Evolutionary conservation across 1,140 invertebrate genomes (phyloP), one percentile per base, ranked within the genome.

Genomic region (Bombus superbus): DNA sequence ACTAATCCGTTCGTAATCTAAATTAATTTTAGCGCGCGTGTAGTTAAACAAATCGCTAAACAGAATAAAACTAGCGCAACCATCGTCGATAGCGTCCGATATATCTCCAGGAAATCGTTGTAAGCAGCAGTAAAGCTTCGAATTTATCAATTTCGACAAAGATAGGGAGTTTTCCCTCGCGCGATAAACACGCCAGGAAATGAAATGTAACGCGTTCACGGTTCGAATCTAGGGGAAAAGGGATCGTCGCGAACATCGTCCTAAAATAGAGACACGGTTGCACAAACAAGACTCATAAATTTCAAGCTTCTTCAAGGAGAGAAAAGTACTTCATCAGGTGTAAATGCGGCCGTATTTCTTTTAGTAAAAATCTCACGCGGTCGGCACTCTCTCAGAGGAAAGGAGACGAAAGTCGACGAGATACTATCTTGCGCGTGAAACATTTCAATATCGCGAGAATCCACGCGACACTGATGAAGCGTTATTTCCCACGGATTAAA

Each of bases 281-380:
- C 69, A 87, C 81, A 92, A 93, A 92, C 90, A 93, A 92, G 89
- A 79, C 87, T 91, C 91, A 86, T 92, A 93, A 92, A 93, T 93
- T 91, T 87, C 59, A 64, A 32, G 47, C 68, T 77, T 25, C 64
- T 83, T 44, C 76, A 66, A 57, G 72, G 57, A 77, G 81, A 74
- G 84, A 74, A 72, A 59, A 78, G 86, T 90, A 83, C 85, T 91
- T 91, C 89, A 89, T 87, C 77, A 88, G 86, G 83, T 89, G 86
- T 88, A 83, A 91, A 91, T 81, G 87, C 81, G 62, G 72, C 75
- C 71, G 86, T 91, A 80, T 72, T 62, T 85, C 76, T 85, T 47
- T 62, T 59, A 57, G 47, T 72, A 47, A 84, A 79, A 84, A 72
- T 85, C 83, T 72, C 32, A 64, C 66, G 40, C 40, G 32, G 68